Percentiles rank a stretch among this genome's conserved stretches.
Evolutionary conservation across 2,888 invertebrate genomes (phyloP).

Genomic region (Drosophila maculinotata): DNA sequence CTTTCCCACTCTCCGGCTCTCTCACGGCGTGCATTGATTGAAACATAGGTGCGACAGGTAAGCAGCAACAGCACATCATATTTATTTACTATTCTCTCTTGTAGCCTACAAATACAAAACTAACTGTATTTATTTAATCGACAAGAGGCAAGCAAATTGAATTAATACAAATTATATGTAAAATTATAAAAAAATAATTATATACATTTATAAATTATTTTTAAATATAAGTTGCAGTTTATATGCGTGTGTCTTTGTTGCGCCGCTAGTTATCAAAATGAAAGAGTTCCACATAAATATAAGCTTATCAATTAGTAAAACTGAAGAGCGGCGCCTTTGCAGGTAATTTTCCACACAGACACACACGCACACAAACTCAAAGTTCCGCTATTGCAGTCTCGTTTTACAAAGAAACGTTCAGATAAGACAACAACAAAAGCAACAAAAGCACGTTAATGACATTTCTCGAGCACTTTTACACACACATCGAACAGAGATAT

Average conservation of each 20-base stretch:
- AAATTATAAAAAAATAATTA: no score
- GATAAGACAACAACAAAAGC: conserved; percentile 56
- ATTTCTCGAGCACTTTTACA: conserved; percentile 68
- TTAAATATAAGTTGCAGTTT: no score
- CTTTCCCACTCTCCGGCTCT: conserved; percentile 3
- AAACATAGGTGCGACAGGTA: conserved; percentile 71
- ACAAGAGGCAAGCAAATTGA: no score
- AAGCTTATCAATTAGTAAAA: conserved; percentile 65
- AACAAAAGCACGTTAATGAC: conserved; percentile 68
- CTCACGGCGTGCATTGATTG: conserved; percentile 43
- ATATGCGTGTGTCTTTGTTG: conserved; percentile 22
- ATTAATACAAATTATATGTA: no score
- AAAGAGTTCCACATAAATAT: conserved; percentile 39
- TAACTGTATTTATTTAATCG: no score
- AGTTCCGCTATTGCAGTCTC: conserved; percentile 56
- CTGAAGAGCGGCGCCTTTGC: conserved; percentile 59
- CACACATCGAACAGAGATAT: conserved; percentile 25
- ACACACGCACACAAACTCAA: conserved; percentile 3
- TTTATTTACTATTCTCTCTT: conserved; percentile 9
- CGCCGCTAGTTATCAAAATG: conserved; percentile 54
- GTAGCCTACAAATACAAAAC: conserved; percentile 9
- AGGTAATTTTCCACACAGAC: conserved; percentile 62
- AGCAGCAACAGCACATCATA: conserved; percentile 25
- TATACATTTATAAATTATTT: no score
- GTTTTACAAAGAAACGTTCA: conserved; percentile 64